Percentiles rank a stretch among this genome's conserved stretches.
These are phyloP conservation scores for Campylorhamphus procurvoides DNA, from an alignment of 2,113 vertebrate species.

Conservation along the genomic window DNA sequence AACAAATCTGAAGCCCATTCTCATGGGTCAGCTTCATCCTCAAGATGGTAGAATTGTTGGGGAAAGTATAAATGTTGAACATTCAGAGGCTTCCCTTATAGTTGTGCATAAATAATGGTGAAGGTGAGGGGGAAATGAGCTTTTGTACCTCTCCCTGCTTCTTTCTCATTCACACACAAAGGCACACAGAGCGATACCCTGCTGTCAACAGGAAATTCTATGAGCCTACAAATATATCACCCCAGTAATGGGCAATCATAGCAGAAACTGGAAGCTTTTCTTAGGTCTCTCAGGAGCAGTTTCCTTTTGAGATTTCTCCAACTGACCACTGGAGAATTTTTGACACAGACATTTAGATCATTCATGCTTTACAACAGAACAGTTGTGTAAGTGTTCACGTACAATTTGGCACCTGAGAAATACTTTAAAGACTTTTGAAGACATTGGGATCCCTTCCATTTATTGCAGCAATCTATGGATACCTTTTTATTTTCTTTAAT, in stretches of 20 bases:
- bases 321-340: neutral
- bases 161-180: neutral
- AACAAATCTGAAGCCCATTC: neutral
- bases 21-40: neutral
- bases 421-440: neutral
- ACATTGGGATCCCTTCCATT: neutral
- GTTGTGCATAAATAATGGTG: neutral
- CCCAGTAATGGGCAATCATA: neutral
- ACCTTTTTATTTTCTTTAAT: neutral
- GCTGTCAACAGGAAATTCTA: neutral
- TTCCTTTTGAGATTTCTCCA: neutral
- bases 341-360: neutral
- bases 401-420: neutral
- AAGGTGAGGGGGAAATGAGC: neutral
- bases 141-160: neutral
- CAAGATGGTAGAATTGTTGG: neutral
- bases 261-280: neutral
- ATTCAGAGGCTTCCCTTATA: neutral
- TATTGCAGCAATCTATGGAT: neutral
- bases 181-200: neutral
- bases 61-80: neutral
- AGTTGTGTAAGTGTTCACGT: neutral
- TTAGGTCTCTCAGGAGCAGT: neutral
- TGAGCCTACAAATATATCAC: neutral
- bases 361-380: neutral